Percentiles rank a stretch among this genome's conserved stretches.
These are phyloP conservation scores for Ectemnius continuus DNA, from an alignment of 2,888 invertebrate species.

Conservation along the genomic window DNA sequence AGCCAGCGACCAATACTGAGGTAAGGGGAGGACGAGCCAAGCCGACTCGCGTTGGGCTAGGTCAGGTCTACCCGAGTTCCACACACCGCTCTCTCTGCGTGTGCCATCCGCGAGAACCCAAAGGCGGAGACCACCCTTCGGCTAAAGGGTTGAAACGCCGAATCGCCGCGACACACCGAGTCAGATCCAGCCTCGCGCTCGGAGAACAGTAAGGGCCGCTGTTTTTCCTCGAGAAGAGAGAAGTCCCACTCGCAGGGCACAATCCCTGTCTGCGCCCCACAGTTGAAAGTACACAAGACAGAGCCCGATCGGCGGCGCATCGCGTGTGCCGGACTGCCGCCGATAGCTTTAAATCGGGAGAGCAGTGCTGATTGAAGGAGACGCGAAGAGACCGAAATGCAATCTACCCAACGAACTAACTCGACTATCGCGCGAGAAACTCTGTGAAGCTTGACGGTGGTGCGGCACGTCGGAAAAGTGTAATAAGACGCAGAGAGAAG, in stretches of 20 bases:
- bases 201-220: background rate
- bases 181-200: too few relatives aligned
- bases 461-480: too few relatives aligned
- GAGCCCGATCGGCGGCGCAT: background rate
- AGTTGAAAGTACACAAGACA: too few relatives aligned
- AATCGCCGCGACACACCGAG: slow-evolving; percentile 19
- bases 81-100: slow-evolving; percentile 66
- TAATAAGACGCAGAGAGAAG: too few relatives aligned
- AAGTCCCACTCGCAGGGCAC: background rate
- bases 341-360: background rate
- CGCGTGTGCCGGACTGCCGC: slow-evolving; percentile 8
- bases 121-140: slow-evolving; percentile 60
- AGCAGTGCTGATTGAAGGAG: slow-evolving; percentile 10
- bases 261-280: too few relatives aligned
- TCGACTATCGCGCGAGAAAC: too few relatives aligned
- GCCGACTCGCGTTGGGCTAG: slow-evolving; percentile 77
- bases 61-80: slow-evolving; percentile 77
- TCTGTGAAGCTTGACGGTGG: too few relatives aligned
- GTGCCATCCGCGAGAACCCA: slow-evolving; percentile 71
- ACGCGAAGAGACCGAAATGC: background rate
- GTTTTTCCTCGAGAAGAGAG: background rate
- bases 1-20: slow-evolving; percentile 69
- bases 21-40: slow-evolving; percentile 71
- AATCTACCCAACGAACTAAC: too few relatives aligned
- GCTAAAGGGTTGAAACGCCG: slow-evolving; percentile 44